Evolutionary conservation across 2,888 invertebrate species (phyloP).

Genomic region (Loripinus fragilis): DNA sequence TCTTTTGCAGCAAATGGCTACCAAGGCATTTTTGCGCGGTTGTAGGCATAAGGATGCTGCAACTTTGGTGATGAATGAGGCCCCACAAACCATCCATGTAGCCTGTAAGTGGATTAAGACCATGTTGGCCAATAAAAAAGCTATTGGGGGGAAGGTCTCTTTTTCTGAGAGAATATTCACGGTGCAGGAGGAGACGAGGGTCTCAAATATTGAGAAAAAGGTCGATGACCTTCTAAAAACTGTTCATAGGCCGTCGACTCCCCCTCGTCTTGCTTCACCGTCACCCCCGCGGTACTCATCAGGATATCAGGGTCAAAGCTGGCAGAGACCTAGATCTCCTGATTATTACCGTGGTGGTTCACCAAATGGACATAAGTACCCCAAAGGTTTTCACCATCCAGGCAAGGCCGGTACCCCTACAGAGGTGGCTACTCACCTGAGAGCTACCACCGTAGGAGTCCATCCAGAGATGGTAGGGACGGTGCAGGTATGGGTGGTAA

Average conservation of each 20-base stretch:
- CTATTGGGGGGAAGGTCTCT: slow-evolving; percentile 7
- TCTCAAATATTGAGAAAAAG: neutral
- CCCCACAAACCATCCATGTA: neutral
- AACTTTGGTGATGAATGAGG: neutral
- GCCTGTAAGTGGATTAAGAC: too few relatives aligned
- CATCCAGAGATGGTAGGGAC: neutral
- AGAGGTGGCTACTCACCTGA: neutral
- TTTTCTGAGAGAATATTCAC: neutral
- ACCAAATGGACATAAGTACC: too few relatives aligned
- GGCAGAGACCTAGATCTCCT: too few relatives aligned
- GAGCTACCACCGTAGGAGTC: neutral
- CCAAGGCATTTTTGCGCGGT: too few relatives aligned
- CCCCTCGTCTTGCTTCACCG: too few relatives aligned
- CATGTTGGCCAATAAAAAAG: too few relatives aligned
- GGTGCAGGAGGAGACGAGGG: neutral
- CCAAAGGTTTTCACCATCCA: too few relatives aligned
- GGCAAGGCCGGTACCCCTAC: too few relatives aligned
- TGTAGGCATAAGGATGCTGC: slow-evolving; percentile 12
- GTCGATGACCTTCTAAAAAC: neutral
- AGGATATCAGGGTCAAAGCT: neutral
- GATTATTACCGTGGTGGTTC: too few relatives aligned
- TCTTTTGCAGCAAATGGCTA: too few relatives aligned
- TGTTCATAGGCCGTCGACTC: neutral
- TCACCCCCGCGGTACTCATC: neutral
- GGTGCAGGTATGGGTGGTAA: neutral